These are phyloP conservation scores for Naja naja DNA, from an alignment of 2,113 vertebrate genomes.

Conservation along the genomic window DNA sequence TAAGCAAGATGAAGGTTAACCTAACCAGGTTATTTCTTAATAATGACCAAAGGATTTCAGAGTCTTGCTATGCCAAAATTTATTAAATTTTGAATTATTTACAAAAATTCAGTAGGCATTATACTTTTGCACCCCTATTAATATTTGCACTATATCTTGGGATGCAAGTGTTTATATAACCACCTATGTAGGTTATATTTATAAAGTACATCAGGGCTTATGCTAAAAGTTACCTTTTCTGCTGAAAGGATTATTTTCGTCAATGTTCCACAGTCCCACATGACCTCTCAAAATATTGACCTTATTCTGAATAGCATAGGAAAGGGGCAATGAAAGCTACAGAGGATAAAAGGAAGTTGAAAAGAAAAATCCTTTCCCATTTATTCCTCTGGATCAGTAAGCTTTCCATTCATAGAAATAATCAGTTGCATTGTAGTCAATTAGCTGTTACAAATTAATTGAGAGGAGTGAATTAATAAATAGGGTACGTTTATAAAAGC, in stretches of 20 bases:
- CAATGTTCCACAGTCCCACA: neutral
- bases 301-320: neutral
- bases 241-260: neutral
- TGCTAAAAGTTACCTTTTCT: neutral
- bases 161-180: neutral
- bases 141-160: neutral
- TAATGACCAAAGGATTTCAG: neutral
- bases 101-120: neutral
- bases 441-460: neutral
- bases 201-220: neutral
- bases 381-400: neutral
- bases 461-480: neutral
- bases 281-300: neutral
- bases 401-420: neutral
- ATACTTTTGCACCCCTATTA: neutral
- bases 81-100: neutral
- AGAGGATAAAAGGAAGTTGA: neutral
- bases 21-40: neutral
- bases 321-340: neutral
- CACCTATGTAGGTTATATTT: neutral
- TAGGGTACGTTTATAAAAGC: neutral
- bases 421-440: neutral
- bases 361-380: neutral
- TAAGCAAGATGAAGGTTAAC: neutral
- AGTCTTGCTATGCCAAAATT: neutral